Conservation (phyloP, 2,113 vertebrate genomes). For the Anolis sagrei region DNA sequence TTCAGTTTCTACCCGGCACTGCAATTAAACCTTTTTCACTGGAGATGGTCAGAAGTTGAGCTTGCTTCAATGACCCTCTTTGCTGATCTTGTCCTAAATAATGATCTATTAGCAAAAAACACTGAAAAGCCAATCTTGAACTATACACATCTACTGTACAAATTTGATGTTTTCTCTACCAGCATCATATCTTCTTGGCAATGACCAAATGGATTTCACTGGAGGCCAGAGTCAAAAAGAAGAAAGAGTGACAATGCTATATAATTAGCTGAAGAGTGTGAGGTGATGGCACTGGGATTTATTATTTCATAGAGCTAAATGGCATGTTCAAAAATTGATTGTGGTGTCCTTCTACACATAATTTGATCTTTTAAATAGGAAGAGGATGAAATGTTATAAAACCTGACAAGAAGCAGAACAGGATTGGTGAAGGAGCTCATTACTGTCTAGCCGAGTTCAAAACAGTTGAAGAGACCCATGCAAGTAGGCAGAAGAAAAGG, state of each 20-base stretch:
- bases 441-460: neutral
- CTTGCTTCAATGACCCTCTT: neutral
- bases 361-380: no score
- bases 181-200: neutral
- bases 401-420: no score
- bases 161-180: neutral
- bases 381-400: no score
- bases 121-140: neutral
- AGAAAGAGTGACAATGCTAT: neutral
- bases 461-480: neutral
- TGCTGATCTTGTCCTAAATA: neutral
- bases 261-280: constrained; percentile 16
- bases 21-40: constrained; percentile 6
- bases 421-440: no score
- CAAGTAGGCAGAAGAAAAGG: neutral
- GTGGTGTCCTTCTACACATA: no score
- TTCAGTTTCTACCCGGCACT: neutral
- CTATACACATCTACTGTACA: neutral
- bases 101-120: neutral
- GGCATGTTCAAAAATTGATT: neutral
- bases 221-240: neutral
- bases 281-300: constrained; percentile 19
- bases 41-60: neutral
- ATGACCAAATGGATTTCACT: constrained; percentile 22
- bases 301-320: constrained; percentile 6